A percentile compares a stretch with the other conserved stretches of the same genome.
phyloP scores from a whole-genome alignment of 2,888 invertebrate genomes.

The Chymomyza amoena region DNA sequence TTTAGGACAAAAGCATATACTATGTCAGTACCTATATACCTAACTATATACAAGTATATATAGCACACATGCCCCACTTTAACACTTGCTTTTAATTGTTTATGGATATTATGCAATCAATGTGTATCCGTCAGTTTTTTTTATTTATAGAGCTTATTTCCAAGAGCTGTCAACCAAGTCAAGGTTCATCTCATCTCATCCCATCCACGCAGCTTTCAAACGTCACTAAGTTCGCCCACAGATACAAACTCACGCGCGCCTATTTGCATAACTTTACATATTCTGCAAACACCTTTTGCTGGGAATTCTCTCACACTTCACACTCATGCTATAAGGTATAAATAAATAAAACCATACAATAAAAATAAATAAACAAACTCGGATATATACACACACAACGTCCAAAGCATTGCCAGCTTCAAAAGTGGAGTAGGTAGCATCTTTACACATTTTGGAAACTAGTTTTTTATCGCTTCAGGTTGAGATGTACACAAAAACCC shows the following conservation, averaged over 20 bases:
- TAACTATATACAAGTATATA: background rate
- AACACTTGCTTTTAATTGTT: background rate
- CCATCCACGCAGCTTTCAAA: background rate
- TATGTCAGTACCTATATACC: background rate
- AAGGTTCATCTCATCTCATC: background rate
- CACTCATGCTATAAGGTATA: constrained; percentile 12
- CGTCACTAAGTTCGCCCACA: background rate
- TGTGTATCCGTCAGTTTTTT: background rate
- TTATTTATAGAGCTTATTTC: background rate
- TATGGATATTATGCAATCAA: background rate
- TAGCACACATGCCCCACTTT: background rate
- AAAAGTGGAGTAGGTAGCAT: background rate
- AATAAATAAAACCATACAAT: background rate
- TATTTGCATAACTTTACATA: background rate
- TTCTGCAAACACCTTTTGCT: background rate
- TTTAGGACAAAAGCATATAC: background rate
- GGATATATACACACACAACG: background rate
- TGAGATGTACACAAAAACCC: background rate
- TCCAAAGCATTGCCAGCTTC: background rate
- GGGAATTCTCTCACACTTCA: constrained; percentile 10
- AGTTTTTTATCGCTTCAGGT: background rate
- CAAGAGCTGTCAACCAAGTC: background rate
- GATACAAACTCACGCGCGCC: background rate
- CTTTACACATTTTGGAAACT: background rate
- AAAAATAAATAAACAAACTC: background rate